Percentiles rank a stretch among this genome's conserved stretches.
phyloP scores from a whole-genome alignment of 2,888 invertebrate genomes.

The Colostygia pectinataria region DNA sequence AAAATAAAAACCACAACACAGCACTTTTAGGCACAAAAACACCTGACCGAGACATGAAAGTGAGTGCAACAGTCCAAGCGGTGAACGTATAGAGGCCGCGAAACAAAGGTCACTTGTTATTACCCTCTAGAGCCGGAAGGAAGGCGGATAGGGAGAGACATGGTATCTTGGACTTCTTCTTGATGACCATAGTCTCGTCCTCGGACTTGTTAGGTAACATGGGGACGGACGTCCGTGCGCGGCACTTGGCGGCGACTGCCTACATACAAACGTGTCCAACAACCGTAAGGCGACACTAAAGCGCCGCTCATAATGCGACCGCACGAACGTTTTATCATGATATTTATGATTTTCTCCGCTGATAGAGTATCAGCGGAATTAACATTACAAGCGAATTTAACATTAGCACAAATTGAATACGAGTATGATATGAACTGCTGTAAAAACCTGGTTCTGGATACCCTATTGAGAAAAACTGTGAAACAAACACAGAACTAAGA shows the following conservation, averaged over 20 bases:
- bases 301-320: conserved; percentile 52
- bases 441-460: too few species aligned
- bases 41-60: conserved; percentile 80
- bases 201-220: conserved; percentile 74
- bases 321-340: conserved; percentile 27
- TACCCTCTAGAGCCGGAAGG: conserved; percentile 79
- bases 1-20: conserved; percentile 45
- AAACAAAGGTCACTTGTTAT: conserved; percentile 66
- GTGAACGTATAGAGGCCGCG: conserved; percentile 76
- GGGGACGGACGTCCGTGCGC: conserved; percentile 70
- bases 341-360: not conserved
- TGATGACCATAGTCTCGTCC: conserved; percentile 74
- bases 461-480: too few species aligned
- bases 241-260: conserved; percentile 65
- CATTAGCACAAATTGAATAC: too few species aligned
- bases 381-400: too few species aligned
- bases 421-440: too few species aligned
- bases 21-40: conserved; percentile 65
- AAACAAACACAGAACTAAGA: too few species aligned
- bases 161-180: conserved; percentile 80
- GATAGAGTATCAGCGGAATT: too few species aligned
- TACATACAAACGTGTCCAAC: conserved; percentile 62
- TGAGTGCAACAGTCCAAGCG: conserved; percentile 68
- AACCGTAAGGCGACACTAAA: conserved; percentile 63
- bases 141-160: conserved; percentile 75